Evolutionary conservation across 30 jellyfish, hydroid and myxozoan species (phyloP).

Genomic region (Calvadosia cruxmelitensis): DNA sequence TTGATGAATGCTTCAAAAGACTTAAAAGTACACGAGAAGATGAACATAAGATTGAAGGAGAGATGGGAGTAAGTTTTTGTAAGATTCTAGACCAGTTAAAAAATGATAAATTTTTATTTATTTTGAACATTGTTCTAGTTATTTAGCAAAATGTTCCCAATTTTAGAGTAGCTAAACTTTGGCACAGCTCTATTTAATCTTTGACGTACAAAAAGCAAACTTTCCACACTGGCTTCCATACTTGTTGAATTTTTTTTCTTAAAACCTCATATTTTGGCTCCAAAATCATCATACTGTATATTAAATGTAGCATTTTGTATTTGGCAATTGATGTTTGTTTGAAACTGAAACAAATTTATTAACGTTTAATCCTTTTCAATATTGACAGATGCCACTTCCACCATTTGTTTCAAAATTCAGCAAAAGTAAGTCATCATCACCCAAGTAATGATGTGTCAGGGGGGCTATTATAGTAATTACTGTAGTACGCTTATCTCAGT

Average conservation of each 20-base stretch:
- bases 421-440: constrained; percentile 32
- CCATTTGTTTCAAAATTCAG: constrained; percentile 93
- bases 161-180: too few relatives aligned
- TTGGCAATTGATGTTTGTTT: background rate
- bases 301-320: background rate
- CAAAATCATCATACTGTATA: background rate
- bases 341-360: background rate
- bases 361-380: background rate
- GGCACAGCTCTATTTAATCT: too few relatives aligned
- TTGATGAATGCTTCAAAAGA: constrained; percentile 25
- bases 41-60: constrained; percentile 82
- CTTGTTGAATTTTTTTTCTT: constrained; percentile 2
- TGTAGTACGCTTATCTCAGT: too few relatives aligned
- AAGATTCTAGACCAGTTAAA: too few relatives aligned
- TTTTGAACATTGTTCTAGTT: too few relatives aligned
- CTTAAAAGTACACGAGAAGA: constrained; percentile 39
- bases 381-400: constrained; percentile 79
- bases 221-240: too few relatives aligned
- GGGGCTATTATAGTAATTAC: too few relatives aligned
- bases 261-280: background rate
- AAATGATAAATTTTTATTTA: too few relatives aligned
- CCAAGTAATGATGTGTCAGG: background rate
- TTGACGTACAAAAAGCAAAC: too few relatives aligned
- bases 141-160: too few relatives aligned
- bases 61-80: constrained; percentile 91